A percentile compares a stretch with the other conserved stretches of the same genome.
phyloP scores from a whole-genome alignment of 37 sponge, comb jelly and placozoan genomes.

The Spongilla lacustris region DNA sequence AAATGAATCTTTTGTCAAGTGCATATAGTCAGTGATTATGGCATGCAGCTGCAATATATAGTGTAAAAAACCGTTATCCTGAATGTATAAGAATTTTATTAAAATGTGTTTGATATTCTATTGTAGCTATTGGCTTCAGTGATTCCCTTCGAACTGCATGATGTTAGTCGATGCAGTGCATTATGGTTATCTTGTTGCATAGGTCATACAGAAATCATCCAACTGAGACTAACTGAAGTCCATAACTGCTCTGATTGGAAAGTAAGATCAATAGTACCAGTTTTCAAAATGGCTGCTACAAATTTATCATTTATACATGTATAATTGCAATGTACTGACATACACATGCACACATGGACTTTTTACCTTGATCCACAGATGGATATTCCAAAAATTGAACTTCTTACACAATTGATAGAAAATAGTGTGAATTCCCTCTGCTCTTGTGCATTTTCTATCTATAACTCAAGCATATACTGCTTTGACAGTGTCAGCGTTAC shows the following conservation, averaged over 20 bases:
- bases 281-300: too few species aligned
- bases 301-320: too few species aligned
- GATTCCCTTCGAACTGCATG: too few species aligned
- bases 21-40: too few species aligned
- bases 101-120: too few species aligned
- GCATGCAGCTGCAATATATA: too few species aligned
- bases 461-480: not conserved
- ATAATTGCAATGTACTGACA: too few species aligned
- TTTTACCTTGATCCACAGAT: not conserved
- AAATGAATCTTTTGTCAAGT: too few species aligned
- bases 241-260: not conserved
- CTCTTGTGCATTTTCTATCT: not conserved
- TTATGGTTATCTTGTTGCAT: not conserved
- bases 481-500: not conserved
- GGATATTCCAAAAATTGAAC: not conserved
- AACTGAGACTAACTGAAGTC: not conserved
- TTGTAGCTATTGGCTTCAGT: too few species aligned
- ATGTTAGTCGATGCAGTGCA: too few species aligned
- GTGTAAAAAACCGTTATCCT: too few species aligned
- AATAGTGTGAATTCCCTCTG: not conserved
- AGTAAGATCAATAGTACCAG: not conserved
- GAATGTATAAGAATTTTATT: too few species aligned
- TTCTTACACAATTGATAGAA: not conserved
- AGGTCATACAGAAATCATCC: not conserved
- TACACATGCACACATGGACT: not conserved